Evolutionary conservation across 2,113 vertebrate genomes (phyloP).

Genomic region (Salvator merianae): DNA sequence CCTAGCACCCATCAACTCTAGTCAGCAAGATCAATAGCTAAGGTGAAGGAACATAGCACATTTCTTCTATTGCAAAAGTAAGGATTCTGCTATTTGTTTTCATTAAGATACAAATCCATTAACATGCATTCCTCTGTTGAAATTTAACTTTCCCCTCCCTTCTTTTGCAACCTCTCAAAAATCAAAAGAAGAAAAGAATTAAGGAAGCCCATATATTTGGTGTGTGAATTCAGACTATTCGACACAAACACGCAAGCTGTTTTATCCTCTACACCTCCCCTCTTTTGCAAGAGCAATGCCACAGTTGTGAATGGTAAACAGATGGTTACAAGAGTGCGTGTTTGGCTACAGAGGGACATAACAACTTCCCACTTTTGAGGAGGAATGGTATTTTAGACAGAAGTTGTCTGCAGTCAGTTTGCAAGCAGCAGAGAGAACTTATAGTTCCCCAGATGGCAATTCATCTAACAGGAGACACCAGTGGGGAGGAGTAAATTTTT

Average conservation of each 20-base stretch:
- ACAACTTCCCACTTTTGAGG: constrained; percentile 47
- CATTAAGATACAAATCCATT: constrained; percentile 16
- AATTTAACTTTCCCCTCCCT: background rate
- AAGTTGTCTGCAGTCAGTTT: constrained; percentile 53
- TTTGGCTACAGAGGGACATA: constrained; percentile 31
- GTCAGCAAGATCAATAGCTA: background rate
- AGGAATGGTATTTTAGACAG: constrained; percentile 13
- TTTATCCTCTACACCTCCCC: rapidly evolving
- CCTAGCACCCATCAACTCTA: background rate
- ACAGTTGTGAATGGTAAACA: constrained; percentile 42
- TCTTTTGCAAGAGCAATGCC: constrained; percentile 12
- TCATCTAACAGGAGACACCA: constrained; percentile 15
- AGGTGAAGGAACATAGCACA: no score
- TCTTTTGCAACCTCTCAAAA: no score
- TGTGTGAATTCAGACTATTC: no score
- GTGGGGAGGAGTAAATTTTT: background rate
- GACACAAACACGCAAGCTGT: background rate
- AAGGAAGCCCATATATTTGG: no score
- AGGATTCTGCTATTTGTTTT: background rate
- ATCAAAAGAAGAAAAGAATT: no score
- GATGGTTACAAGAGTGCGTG: constrained; percentile 41
- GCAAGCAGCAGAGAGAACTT: constrained; percentile 60
- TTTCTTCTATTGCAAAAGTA: no score
- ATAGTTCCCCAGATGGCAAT: constrained; percentile 44
- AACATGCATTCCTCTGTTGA: background rate